Conservation (phyloP, 2,113 vertebrate species). For the Connochaetes taurinus region DNA sequence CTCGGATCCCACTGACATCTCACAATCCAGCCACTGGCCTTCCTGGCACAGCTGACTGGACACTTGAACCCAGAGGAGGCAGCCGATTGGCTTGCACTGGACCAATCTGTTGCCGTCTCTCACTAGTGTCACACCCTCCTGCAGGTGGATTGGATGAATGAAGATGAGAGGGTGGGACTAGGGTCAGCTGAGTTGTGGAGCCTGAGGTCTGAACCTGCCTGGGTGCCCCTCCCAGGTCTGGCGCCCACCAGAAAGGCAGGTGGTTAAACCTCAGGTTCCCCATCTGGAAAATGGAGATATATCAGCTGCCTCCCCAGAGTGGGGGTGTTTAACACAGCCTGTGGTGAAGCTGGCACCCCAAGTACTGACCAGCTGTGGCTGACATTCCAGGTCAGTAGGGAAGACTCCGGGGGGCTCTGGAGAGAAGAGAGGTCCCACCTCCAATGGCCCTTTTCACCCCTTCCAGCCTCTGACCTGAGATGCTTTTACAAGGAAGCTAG, state of each 20-base stretch:
- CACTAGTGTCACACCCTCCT: neutral
- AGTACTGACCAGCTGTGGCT: neutral
- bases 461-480: neutral
- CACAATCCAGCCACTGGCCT: no score
- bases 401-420: neutral
- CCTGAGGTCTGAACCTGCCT: neutral
- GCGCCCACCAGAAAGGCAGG: neutral
- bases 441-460: neutral
- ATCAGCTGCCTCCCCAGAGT: neutral
- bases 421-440: neutral
- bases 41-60: neutral
- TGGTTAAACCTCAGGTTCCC: neutral
- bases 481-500: neutral
- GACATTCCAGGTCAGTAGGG: neutral
- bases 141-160: neutral
- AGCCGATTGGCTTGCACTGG: neutral
- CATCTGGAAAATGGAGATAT: neutral
- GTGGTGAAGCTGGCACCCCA: neutral
- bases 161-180: fast-evolving
- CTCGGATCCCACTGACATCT: no score
- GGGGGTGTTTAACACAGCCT: neutral
- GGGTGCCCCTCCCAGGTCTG: neutral
- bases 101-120: neutral
- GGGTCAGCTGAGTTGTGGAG: no score
- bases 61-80: neutral